Conservation (phyloP, 2,888 invertebrate species). For the Xanthia icteritia region DNA sequence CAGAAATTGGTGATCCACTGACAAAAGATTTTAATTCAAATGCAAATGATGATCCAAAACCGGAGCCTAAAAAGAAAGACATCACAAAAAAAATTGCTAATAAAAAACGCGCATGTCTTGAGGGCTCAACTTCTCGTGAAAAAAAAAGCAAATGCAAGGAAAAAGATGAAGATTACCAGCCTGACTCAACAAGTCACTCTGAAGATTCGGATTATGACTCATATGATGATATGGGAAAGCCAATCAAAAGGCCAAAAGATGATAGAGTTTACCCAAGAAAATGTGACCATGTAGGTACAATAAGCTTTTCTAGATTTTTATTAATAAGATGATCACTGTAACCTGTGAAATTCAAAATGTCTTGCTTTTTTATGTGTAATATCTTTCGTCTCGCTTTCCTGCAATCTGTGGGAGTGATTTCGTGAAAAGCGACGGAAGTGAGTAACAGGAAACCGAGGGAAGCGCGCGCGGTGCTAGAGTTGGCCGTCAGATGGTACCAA, state of each 20-base stretch:
- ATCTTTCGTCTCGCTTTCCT: no score
- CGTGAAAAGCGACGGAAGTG: no score
- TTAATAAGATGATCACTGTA: background rate
- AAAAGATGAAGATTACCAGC: slow-evolving; percentile 32
- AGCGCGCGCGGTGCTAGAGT: no score
- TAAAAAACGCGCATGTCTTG: background rate
- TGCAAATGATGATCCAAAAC: background rate
- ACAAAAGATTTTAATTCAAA: background rate
- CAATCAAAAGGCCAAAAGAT: background rate
- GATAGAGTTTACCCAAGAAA: slow-evolving; percentile 38
- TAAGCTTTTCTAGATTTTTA: background rate
- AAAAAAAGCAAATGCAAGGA: background rate
- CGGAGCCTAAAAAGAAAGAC: background rate
- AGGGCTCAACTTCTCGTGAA: background rate
- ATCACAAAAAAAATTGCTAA: fast-evolving
- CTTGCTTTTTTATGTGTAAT: no score
- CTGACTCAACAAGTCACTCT: slow-evolving; percentile 51
- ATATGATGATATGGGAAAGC: slow-evolving; percentile 44
- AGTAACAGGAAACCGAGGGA: no score
- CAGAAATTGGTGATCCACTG: slow-evolving; percentile 18
- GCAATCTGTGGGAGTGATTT: no score
- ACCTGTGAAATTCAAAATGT: background rate
- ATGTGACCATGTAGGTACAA: slow-evolving; percentile 53
- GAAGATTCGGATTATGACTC: slow-evolving; percentile 50
- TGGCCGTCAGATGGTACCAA: no score